Percentiles rank a stretch among this genome's conserved stretches.
These are phyloP conservation scores for Ectemnius continuus DNA, from an alignment of 2,888 invertebrate species.

Conservation along the genomic window DNA sequence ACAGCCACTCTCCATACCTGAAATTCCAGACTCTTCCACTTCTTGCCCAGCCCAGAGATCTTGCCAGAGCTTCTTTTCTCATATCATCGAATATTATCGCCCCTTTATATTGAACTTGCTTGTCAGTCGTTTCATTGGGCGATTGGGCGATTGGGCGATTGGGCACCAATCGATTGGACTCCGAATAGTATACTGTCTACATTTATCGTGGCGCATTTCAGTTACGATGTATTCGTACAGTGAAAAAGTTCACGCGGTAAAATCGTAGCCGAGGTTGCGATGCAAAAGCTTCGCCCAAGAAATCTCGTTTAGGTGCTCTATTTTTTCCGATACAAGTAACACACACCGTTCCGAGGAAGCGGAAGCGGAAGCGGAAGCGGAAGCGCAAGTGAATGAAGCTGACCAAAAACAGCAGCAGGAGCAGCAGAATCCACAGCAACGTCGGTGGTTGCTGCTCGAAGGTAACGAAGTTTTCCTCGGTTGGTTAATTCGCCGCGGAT, in stretches of 20 bases:
- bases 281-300: slow-evolving; percentile 10
- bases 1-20: neutral
- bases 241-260: no score
- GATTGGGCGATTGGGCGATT: no score
- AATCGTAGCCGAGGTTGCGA: no score
- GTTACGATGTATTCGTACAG: no score
- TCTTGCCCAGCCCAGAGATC: neutral
- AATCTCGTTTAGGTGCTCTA: slow-evolving; percentile 22
- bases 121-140: neutral
- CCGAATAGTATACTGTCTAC: no score
- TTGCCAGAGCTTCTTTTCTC: neutral
- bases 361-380: slow-evolving; percentile 47
- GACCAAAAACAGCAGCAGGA: slow-evolving; percentile 15
- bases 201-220: no score
- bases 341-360: slow-evolving; percentile 53
- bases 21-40: neutral
- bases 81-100: neutral
- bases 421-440: neutral
- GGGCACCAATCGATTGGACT: neutral
- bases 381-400: slow-evolving; percentile 57
- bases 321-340: slow-evolving; percentile 29
- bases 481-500: slow-evolving; percentile 70
- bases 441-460: slow-evolving; percentile 48
- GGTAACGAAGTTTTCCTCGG: slow-evolving; percentile 69
- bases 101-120: slow-evolving; percentile 10